phyloP scores from a whole-genome alignment of 2,888 invertebrate genomes.

The Noctua janthina region DNA sequence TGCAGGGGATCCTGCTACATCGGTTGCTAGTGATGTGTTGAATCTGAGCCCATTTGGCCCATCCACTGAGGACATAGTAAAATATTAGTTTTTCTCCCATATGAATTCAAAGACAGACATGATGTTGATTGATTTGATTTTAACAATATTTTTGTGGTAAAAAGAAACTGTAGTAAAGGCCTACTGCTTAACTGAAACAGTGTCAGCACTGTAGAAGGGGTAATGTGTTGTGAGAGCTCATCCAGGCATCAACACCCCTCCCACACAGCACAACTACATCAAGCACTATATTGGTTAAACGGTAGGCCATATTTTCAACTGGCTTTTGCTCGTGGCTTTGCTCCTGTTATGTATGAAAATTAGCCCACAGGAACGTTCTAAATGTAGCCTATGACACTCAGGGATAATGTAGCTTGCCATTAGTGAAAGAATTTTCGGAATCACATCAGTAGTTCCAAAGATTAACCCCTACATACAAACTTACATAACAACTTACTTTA shows the following conservation, averaged over 20 bases:
- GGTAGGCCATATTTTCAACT: neutral
- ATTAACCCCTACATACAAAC: no score
- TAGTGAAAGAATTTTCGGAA: no score
- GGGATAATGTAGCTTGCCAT: no score
- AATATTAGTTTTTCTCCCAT: neutral
- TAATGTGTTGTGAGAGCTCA: neutral
- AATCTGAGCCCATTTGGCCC: constrained; percentile 89
- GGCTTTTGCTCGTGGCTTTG: no score
- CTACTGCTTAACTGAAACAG: neutral
- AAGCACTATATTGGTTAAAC: neutral
- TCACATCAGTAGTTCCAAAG: no score
- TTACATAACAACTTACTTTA: no score
- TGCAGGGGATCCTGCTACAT: constrained; percentile 82
- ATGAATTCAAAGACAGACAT: no score
- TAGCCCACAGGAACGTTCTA: no score
- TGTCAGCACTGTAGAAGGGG: neutral
- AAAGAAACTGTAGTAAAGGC: neutral
- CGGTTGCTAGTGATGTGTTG: constrained; percentile 85
- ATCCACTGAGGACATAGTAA: constrained; percentile 79
- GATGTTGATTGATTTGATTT: neutral
- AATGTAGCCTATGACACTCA: no score
- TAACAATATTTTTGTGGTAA: neutral
- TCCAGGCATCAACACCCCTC: neutral
- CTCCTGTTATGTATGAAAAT: no score
- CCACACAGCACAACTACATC: neutral